A percentile compares a stretch with the other conserved stretches of the same genome.
Conservation (phyloP, 2,797 vertebrate genomes). For the Lutjanus argentimaculatus region DNA sequence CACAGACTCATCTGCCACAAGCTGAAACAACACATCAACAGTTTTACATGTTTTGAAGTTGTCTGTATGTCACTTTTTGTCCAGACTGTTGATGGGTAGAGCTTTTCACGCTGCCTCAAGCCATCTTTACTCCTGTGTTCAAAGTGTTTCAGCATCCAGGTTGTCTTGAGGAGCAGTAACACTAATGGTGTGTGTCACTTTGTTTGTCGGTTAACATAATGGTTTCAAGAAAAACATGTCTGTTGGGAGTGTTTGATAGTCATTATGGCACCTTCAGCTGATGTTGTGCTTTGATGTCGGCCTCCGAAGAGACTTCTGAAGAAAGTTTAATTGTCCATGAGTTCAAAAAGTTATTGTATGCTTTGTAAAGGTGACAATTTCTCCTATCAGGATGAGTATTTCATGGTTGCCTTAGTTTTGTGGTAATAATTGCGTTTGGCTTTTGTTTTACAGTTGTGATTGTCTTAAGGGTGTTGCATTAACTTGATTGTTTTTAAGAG, state of each 20-base stretch:
- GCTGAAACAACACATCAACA: conserved; percentile 28
- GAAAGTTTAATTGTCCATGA: neutral
- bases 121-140: conserved; percentile 9
- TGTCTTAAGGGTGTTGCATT: neutral
- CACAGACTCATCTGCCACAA: conserved; percentile 25
- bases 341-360: neutral
- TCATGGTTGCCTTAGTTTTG: neutral
- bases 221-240: conserved; percentile 5
- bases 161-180: conserved; percentile 4
- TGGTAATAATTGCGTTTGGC: neutral
- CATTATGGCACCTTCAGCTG: neutral
- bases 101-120: neutral
- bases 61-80: conserved; percentile 13
- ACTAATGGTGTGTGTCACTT: neutral
- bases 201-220: neutral
- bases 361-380: neutral
- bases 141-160: conserved; percentile 13
- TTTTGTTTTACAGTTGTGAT: neutral
- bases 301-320: neutral
- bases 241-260: neutral
- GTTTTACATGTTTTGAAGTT: neutral
- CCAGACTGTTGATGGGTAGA: conserved; percentile 9
- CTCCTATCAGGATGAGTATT: neutral
- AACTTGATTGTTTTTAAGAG: neutral
- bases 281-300: conserved; percentile 8